Conservation (phyloP, 1,140 invertebrate species). For the Drosophila tsacasi region DNA sequence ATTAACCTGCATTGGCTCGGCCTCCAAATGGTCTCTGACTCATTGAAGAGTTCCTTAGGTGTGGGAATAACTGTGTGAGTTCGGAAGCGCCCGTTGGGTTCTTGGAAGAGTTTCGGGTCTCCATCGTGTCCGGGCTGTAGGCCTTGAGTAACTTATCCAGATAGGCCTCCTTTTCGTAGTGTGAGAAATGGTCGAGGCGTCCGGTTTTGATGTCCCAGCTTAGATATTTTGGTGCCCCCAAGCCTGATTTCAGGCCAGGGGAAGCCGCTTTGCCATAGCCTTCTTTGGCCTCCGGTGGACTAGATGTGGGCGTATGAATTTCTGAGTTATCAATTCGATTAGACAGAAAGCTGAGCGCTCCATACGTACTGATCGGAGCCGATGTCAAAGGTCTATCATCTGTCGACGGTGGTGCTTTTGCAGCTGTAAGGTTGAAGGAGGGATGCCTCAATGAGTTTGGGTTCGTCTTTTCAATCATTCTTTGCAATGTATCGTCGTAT, state of each 20-base stretch:
- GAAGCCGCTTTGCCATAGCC: not conserved
- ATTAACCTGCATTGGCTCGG: conserved; percentile 1
- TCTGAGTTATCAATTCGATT: conserved; percentile 22
- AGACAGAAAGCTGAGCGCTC: not conserved
- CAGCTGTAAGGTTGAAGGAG: too few relatives aligned
- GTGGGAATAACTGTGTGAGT: not conserved
- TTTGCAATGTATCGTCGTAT: conserved; percentile 33
- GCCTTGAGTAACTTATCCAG: conserved; percentile 46
- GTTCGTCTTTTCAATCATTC: conserved; percentile 41
- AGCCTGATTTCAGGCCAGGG: not conserved
- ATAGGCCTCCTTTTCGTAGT: conserved; percentile 43
- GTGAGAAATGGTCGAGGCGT: conserved; percentile 31
- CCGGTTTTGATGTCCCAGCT: conserved; percentile 52
- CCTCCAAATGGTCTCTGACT: conserved; percentile 34
- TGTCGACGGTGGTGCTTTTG: not conserved
- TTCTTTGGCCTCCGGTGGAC: conserved; percentile 5
- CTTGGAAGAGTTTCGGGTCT: not conserved
- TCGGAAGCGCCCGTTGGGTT: not conserved
- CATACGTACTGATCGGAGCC: conserved; percentile 26
- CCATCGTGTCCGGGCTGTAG: conserved; percentile 24
- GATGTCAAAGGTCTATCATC: not conserved
- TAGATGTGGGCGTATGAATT: conserved; percentile 21
- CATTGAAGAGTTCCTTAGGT: conserved; percentile 9
- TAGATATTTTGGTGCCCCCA: conserved; percentile 49
- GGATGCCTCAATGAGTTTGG: not conserved